Evolutionary conservation across 2,797 vertebrate species (phyloP), one percentile per base, ranked within the genome.

Genomic region (Odontamblyopus lacepedii): DNA sequence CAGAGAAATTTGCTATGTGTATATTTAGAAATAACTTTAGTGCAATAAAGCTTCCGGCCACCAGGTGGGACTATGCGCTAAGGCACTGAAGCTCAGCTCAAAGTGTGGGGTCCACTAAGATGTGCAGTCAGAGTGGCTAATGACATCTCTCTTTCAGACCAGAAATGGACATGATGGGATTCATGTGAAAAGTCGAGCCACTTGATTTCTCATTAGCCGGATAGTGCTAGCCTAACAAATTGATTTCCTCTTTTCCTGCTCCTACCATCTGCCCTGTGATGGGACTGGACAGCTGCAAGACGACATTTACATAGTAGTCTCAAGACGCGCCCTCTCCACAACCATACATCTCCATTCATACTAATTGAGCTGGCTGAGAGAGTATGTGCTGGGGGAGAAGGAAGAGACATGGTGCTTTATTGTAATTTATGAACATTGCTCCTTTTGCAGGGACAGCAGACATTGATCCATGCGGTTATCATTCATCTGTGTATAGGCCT

Each of bases 401-500:
- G n/a, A 8, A 63, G 26, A 69, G 44, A 57, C 41, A 65, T 61
- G 69, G 71, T 30, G 57, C 70, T 32, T 67, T 32, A 67, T 67
- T 73, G 72, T 88, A 85, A 90, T 91, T 89, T 86, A 89, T 86
- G 74, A 76, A 72, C 75, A 72, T 71, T 71, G 71, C n/a, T 73
- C 65, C 77, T 90, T 87, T 88, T 82, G 84, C 84, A 83, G 83
- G 85, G 80, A 87, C 81, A 75, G 81, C 64, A 80, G 85, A 88
- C 87, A 90, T 91, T 85, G 91, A 91, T 90, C 88, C 85, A 91
- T 89, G 84, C 88, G 87, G 88, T 88, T 91, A 91, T 85, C 78
- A 91, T 92, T 91, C 85, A 89, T 91, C 85, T 80, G 76, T 82
- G 79, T 88, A 86, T 84, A 78, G 80, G 78, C 82, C 83, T 63